Percentiles rank a stretch among this genome's conserved stretches.
phyloP scores from a whole-genome alignment of 2,888 invertebrate species.

The Apocheima hispidaria region DNA sequence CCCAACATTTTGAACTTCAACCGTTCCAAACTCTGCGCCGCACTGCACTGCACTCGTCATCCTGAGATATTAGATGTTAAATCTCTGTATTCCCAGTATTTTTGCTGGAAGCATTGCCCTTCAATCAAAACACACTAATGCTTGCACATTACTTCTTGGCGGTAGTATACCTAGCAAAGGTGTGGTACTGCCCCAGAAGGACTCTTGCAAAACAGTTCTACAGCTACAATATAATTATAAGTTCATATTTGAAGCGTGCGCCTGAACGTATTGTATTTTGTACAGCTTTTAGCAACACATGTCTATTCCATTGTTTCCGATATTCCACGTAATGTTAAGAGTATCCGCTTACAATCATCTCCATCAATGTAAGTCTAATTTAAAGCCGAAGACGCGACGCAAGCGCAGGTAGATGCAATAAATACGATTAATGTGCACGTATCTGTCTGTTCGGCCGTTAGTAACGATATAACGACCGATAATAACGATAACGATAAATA shows the following conservation, averaged over 20 bases:
- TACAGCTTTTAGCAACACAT: too few relatives aligned
- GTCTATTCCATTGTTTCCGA: background rate
- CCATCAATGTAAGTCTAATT: constrained; percentile 45
- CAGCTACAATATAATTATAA: too few relatives aligned
- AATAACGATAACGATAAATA: constrained; percentile 68
- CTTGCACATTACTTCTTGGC: too few relatives aligned
- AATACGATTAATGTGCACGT: constrained; percentile 78
- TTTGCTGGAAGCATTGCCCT: too few relatives aligned
- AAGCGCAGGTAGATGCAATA: constrained; percentile 62
- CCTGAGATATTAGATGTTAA: too few relatives aligned
- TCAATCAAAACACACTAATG: too few relatives aligned
- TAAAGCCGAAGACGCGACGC: constrained; percentile 33
- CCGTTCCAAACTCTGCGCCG: too few relatives aligned
- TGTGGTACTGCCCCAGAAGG: too few relatives aligned
- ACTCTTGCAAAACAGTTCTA: background rate
- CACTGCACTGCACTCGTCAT: too few relatives aligned
- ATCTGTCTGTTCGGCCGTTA: constrained; percentile 79
- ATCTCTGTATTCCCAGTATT: too few relatives aligned
- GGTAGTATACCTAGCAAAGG: too few relatives aligned
- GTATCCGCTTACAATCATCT: constrained; percentile 26
- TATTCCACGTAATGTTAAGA: constrained; percentile 4
- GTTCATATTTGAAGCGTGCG: background rate
- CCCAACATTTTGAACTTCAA: too few relatives aligned
- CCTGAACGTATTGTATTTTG: background rate
- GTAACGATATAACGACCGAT: constrained; percentile 81